A percentile compares a stretch with the other conserved stretches of the same genome.
These are phyloP conservation scores for Chelonus insularis DNA, from an alignment of 1,140 invertebrate species.

Conservation along the genomic window DNA sequence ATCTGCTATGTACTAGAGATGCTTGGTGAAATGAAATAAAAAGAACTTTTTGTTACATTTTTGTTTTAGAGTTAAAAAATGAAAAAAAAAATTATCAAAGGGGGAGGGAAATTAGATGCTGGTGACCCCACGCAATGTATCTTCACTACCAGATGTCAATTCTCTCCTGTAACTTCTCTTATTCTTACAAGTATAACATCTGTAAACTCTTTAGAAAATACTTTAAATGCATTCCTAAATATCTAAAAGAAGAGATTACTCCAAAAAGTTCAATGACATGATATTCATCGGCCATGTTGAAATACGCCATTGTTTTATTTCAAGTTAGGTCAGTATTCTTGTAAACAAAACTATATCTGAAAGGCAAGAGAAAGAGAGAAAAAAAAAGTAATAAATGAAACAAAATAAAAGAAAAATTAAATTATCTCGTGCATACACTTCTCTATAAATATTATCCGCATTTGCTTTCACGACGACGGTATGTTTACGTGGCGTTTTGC, in stretches of 20 bases:
- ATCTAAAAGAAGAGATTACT: too few relatives aligned
- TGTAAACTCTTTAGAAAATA: too few relatives aligned
- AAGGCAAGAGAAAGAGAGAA: too few relatives aligned
- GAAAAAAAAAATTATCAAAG: conserved; percentile 8
- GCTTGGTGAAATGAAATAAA: neutral
- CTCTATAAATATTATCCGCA: conserved; percentile 18
- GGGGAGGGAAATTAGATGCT: neutral
- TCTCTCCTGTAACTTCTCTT: neutral
- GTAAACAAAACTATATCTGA: too few relatives aligned
- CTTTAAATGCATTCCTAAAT: too few relatives aligned
- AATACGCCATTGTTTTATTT: too few relatives aligned
- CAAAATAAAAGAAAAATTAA: neutral
- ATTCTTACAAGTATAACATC: neutral
- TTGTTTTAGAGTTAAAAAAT: neutral
- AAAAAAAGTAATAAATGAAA: neutral
- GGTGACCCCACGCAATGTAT: conserved; percentile 38
- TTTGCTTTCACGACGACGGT: conserved; percentile 19
- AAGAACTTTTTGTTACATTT: neutral
- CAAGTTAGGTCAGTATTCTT: too few relatives aligned
- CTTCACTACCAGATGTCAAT: conserved; percentile 40
- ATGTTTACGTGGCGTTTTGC: conserved; percentile 17
- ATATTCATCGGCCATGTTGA: too few relatives aligned
- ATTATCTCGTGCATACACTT: neutral
- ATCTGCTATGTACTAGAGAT: too few relatives aligned
- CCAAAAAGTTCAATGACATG: too few relatives aligned